A percentile compares a stretch with the other conserved stretches of the same genome.
phyloP scores from a whole-genome alignment of 1,140 invertebrate species.

The Aphidius gifuensis region DNA sequence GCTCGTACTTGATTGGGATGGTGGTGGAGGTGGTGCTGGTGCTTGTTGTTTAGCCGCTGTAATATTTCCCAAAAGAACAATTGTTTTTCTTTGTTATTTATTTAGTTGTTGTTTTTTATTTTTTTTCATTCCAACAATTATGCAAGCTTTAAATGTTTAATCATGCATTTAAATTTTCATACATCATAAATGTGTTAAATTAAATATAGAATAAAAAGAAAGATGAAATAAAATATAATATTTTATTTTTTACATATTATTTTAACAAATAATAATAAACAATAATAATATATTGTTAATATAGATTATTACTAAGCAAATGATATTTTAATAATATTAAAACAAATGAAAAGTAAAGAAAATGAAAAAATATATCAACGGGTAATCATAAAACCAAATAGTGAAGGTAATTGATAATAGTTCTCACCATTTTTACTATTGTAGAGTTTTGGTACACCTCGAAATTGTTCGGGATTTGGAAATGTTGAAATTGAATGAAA shows the following conservation, averaged over 20 bases:
- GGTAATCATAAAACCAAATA: constrained; percentile 23
- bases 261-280: no score
- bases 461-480: constrained; percentile 54
- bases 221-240: no score
- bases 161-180: no score
- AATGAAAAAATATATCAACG: constrained; percentile 3
- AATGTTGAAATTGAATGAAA: constrained; percentile 56
- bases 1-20: constrained; percentile 40
- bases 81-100: constrained; percentile 15
- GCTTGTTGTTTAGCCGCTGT: constrained; percentile 51
- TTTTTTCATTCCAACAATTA: not conserved
- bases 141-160: no score
- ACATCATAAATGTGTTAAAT: no score
- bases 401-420: constrained; percentile 7
- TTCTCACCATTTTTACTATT: constrained; percentile 58
- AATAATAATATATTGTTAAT: no score
- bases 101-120: not conserved
- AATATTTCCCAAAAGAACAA: constrained; percentile 33
- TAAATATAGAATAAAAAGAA: no score
- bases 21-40: constrained; percentile 46
- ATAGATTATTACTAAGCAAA: no score
- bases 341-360: no score
- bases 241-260: no score
- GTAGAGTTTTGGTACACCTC: constrained; percentile 55
- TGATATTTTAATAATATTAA: no score